phyloP scores from a whole-genome alignment of 2,888 invertebrate species.

The Agrotis puta region DNA sequence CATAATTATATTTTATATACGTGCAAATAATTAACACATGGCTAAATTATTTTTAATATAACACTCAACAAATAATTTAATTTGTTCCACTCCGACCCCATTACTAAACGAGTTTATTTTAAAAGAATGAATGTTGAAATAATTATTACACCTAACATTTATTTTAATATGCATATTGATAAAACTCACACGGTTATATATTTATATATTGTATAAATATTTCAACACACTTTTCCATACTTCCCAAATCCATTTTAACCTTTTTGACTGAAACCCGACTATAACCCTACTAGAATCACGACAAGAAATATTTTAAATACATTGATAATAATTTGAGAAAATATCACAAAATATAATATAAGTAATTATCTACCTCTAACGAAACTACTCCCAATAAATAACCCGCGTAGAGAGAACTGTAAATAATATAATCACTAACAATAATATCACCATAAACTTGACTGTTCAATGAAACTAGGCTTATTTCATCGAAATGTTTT shows the following conservation, averaged over 20 bases:
- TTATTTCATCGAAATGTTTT: neutral
- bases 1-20: constrained; percentile 12
- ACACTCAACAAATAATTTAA: constrained; percentile 27
- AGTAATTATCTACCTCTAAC: constrained; percentile 20
- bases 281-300: neutral
- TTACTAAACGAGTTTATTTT: constrained; percentile 8
- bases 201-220: too few relatives aligned
- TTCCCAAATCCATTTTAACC: neutral
- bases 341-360: constrained; percentile 46
- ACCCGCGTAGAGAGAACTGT: constrained; percentile 42
- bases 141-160: constrained; percentile 6
- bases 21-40: constrained; percentile 24
- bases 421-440: constrained; percentile 44
- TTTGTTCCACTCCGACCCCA: constrained; percentile 15
- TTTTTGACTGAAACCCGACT: neutral
- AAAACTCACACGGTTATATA: constrained; percentile 1
- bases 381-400: constrained; percentile 29
- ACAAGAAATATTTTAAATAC: constrained; percentile 24
- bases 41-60: constrained; percentile 16
- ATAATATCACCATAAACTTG: constrained; percentile 57
- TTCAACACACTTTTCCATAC: neutral
- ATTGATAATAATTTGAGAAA: constrained; percentile 37
- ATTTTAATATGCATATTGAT: constrained; percentile 29
- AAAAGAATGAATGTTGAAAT: constrained; percentile 9
- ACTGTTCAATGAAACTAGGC: constrained; percentile 30